phyloP scores from a whole-genome alignment of 2,797 vertebrate species.

The Amniataba percoides region DNA sequence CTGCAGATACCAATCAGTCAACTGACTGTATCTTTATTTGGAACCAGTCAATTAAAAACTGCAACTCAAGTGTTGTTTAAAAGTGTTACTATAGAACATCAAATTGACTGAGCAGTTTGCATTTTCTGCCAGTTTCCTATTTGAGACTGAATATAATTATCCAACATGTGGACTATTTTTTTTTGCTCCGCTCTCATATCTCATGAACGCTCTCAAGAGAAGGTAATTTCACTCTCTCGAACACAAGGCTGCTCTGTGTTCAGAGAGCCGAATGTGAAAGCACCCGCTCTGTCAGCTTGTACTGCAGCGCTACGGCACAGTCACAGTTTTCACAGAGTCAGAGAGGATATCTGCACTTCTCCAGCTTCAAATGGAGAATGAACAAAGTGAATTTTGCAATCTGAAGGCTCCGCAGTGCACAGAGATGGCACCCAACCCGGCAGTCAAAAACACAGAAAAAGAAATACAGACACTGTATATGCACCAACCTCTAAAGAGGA shows the following conservation, averaged over 20 bases:
- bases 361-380: slow-evolving; percentile 66
- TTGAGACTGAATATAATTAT: slow-evolving; percentile 49
- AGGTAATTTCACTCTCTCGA: slow-evolving; percentile 51
- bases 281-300: slow-evolving; percentile 52
- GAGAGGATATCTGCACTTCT: slow-evolving; percentile 63
- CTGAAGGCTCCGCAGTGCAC: slow-evolving; percentile 47
- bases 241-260: slow-evolving; percentile 61
- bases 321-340: slow-evolving; percentile 60
- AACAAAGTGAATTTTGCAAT: slow-evolving; percentile 76
- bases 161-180: slow-evolving; percentile 41
- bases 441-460: slow-evolving; percentile 45
- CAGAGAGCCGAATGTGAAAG: slow-evolving; percentile 62
- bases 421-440: slow-evolving; percentile 45
- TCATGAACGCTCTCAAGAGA: slow-evolving; percentile 52
- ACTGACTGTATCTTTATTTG: background rate
- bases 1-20: slow-evolving; percentile 12
- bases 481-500: slow-evolving; percentile 41
- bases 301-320: slow-evolving; percentile 50
- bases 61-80: too few relatives aligned
- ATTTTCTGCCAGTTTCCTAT: slow-evolving; percentile 33
- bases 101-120: slow-evolving; percentile 15
- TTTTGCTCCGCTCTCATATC: slow-evolving; percentile 24
- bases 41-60: background rate
- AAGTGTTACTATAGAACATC: slow-evolving; percentile 7
- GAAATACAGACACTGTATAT: slow-evolving; percentile 36